Conservation (phyloP, 2,888 invertebrate species). For the Mythimna pallens region DNA sequence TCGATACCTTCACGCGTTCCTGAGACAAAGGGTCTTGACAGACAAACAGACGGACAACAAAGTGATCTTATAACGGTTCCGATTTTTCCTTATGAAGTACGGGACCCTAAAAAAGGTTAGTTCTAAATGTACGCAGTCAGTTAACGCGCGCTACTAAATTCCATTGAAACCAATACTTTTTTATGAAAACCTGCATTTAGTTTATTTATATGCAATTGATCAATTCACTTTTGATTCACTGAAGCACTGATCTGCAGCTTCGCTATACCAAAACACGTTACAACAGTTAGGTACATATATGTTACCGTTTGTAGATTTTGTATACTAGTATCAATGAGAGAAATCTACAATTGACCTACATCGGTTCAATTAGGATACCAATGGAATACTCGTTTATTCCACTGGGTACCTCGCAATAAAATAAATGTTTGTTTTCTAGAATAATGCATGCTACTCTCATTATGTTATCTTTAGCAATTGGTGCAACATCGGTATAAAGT, state of each 20-base stretch:
- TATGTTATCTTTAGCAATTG: neutral
- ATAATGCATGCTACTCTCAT: neutral
- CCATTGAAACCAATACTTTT: neutral
- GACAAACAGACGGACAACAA: no score
- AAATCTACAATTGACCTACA: slow-evolving; percentile 14
- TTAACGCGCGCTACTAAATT: neutral
- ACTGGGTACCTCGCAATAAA: neutral
- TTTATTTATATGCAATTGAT: neutral
- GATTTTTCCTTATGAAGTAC: no score
- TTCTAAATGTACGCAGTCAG: neutral
- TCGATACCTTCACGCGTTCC: no score
- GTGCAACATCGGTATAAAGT: no score
- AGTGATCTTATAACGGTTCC: no score
- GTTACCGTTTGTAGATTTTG: neutral
- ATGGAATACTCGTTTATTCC: neutral
- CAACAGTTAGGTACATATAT: neutral
- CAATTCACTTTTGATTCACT: neutral
- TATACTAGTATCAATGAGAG: neutral
- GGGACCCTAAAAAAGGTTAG: no score
- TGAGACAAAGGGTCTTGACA: no score
- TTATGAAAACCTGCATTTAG: neutral
- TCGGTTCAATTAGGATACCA: slow-evolving; percentile 2
- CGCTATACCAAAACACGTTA: neutral
- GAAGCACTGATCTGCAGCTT: neutral
- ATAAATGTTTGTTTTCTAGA: neutral